These are phyloP conservation scores for Microctonus hyperodae DNA, from an alignment of 2,888 invertebrate species.

Conservation along the genomic window DNA sequence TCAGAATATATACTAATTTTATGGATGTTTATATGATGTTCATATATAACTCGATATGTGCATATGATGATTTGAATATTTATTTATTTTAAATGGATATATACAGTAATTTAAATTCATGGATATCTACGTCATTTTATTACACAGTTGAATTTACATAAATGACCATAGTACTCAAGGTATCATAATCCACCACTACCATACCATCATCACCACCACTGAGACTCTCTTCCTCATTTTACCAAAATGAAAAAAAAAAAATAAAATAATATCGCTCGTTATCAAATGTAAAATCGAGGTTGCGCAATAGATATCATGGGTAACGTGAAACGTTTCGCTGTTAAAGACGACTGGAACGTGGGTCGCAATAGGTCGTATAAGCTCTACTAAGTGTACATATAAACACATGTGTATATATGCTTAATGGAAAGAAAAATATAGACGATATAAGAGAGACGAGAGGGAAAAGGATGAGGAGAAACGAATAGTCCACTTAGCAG, in stretches of 20 bases:
- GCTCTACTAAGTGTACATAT: neutral
- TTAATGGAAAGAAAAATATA: conserved; percentile 16
- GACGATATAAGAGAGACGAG: conserved; percentile 7
- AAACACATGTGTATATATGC: neutral
- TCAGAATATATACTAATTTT: conserved; percentile 13
- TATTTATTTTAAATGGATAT: too few species aligned
- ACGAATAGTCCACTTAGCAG: conserved; percentile 36
- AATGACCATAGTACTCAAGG: neutral
- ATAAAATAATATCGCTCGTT: conserved; percentile 1
- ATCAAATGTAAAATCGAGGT: conserved; percentile 26
- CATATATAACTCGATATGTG: neutral
- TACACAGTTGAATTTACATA: conserved; percentile 16
- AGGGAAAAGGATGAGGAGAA: conserved; percentile 11
- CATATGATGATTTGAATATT: neutral
- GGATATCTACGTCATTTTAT: conserved; percentile 14
- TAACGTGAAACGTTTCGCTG: conserved; percentile 22
- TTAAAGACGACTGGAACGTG: conserved; percentile 31
- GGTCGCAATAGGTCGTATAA: conserved; percentile 37
- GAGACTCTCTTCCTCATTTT: conserved; percentile 13
- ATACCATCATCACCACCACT: neutral
- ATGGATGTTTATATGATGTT: neutral
- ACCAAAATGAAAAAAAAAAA: too few species aligned
- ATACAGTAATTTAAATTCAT: conserved; percentile 4
- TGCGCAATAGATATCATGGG: conserved; percentile 28
- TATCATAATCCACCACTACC: neutral